Conservation (phyloP, 1,140 invertebrate species). For the Oncopodura yosiiana region DNA sequence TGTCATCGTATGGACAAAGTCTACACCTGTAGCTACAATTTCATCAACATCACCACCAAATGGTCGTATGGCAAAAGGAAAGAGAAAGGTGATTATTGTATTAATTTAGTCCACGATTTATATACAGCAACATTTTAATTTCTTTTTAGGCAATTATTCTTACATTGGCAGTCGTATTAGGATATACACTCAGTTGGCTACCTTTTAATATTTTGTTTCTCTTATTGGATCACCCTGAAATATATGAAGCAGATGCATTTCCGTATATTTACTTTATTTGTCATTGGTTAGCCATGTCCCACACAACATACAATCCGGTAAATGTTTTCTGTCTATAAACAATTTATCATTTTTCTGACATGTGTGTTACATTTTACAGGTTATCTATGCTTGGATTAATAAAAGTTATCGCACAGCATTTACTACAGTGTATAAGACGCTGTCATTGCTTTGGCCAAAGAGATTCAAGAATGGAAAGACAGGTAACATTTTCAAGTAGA, state of each 20-base stretch:
- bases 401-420: not conserved
- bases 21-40: conserved; percentile 64
- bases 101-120: not conserved
- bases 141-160: conserved; percentile 79
- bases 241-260: not conserved
- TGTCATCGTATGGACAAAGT: conserved; percentile 74
- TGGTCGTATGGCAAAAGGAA: not conserved
- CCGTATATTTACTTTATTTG: not conserved
- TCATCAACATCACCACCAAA: not conserved
- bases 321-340: too few relatives aligned
- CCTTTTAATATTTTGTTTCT: conserved; percentile 62
- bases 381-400: conserved; percentile 10
- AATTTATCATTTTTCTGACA: too few relatives aligned
- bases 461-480: too few relatives aligned
- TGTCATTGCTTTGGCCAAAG: too few relatives aligned
- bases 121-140: conserved; percentile 22
- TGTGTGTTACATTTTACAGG: too few relatives aligned
- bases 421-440: too few relatives aligned
- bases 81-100: not conserved
- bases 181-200: conserved; percentile 76
- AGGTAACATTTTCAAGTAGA: too few relatives aligned
- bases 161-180: conserved; percentile 80
- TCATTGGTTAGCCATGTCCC: conserved; percentile 9
- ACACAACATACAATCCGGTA: conserved; percentile 6
- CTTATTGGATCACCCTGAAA: not conserved